phyloP scores from a whole-genome alignment of 2,888 invertebrate genomes.

The Agrotis ipsilon region DNA sequence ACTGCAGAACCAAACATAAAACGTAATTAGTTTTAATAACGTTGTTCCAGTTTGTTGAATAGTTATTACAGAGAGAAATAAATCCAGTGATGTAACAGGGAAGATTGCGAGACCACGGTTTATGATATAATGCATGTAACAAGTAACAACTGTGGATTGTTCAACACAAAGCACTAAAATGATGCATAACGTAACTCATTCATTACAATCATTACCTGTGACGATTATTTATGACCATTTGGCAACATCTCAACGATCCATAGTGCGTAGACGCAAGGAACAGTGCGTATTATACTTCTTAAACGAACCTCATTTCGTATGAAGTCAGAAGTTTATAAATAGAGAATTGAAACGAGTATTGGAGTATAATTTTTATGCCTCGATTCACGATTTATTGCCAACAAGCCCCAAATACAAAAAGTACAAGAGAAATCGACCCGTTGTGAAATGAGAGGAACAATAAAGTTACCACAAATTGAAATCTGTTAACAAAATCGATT shows the following conservation, averaged over 20 bases:
- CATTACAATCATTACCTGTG: slow-evolving; percentile 53
- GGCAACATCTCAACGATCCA: slow-evolving; percentile 75
- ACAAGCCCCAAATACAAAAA: slow-evolving; percentile 69
- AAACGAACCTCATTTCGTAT: slow-evolving; percentile 69
- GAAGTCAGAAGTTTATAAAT: slow-evolving; percentile 86
- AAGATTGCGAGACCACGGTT: slow-evolving; percentile 4
- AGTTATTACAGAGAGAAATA: slow-evolving; percentile 11
- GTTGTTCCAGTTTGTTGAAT: slow-evolving; percentile 19
- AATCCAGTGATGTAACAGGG: slow-evolving; percentile 13
- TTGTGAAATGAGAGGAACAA: slow-evolving; percentile 69
- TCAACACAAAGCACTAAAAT: slow-evolving; percentile 49
- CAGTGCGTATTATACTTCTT: slow-evolving; percentile 72
- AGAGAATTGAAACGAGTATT: slow-evolving; percentile 79
- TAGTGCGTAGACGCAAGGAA: slow-evolving; percentile 70
- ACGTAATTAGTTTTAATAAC: slow-evolving; percentile 37
- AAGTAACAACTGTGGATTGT: slow-evolving; percentile 32
- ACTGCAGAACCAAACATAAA: slow-evolving; percentile 24
- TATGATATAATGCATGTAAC: slow-evolving; percentile 22
- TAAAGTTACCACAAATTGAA: slow-evolving; percentile 63
- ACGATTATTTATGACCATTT: slow-evolving; percentile 65
- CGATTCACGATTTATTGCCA: slow-evolving; percentile 76
- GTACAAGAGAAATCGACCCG: slow-evolving; percentile 65
- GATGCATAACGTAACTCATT: slow-evolving; percentile 47
- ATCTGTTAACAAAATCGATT: slow-evolving; percentile 57
- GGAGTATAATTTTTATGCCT: slow-evolving; percentile 77